Evolutionary conservation across 2,888 invertebrate species (phyloP), one percentile per base, ranked within the genome.

Genomic region (Ernsta delagoae): DNA sequence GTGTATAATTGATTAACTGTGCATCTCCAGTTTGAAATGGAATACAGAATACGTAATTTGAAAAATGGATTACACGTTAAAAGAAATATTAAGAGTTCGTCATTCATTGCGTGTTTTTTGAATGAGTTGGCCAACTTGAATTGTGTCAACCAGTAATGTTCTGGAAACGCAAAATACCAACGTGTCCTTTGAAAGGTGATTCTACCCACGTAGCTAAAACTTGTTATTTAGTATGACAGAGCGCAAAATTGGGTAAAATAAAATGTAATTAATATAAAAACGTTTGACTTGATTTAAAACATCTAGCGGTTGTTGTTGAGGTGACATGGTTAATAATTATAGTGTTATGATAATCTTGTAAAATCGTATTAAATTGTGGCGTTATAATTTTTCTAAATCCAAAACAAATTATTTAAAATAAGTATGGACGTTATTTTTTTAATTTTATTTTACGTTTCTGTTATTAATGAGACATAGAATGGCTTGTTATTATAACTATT

Each of bases 231-330:
- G 56, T 64, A 43, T 64, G 87, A 86, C 86, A 87, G 82, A 75
- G 80, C 82, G 83, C 84, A 78, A 88, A 88, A 88, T 88, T 87
- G 83, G 83, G 80, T 24, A 24, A 24, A 24, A 24, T 83, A 83
- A 85, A 86, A 85, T 82, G 81, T 83, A 86, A 88, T 88, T 86
- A 87, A 86, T 86, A 81, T 39, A 59, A 57, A 36, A 65, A 68
- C 53, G 59, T 59, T 59, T 53, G 45, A 50, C 53, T 45, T 56
- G 34, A 57, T 66, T 60, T 65, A 54, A 60, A 65, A 56, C 11
- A 45, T 48, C 56, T 16, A 59, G 41, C 8, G 5, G 39, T 39
- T 16, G n/a, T 59, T 9, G 56, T 45, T 66, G 53, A 71, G 75
- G 73, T 78, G 81, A 79, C 79, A 83, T 75, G 76, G 76, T 75